Evolutionary conservation across 1,140 invertebrate genomes (phyloP).

Genomic region (Drosophila nebulosa): DNA sequence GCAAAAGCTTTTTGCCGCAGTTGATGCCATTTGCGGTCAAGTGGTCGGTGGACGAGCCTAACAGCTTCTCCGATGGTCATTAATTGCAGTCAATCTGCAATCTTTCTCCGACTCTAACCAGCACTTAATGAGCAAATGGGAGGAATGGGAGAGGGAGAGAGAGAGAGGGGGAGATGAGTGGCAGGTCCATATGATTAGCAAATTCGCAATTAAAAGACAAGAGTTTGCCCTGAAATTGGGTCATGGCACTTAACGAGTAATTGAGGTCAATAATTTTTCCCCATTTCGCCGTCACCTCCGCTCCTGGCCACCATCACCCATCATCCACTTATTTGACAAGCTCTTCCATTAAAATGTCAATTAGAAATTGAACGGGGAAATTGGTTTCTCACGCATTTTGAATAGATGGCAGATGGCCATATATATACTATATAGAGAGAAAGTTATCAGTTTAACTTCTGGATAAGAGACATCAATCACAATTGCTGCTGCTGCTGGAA

Average conservation of each 20-base stretch:
- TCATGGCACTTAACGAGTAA: slow-evolving; percentile 25
- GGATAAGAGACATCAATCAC: background rate
- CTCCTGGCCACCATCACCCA: background rate
- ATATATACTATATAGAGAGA: background rate
- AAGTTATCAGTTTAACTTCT: slow-evolving; percentile 4
- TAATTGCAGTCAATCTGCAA: slow-evolving; percentile 24
- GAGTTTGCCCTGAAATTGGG: slow-evolving; percentile 34
- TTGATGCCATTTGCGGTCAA: slow-evolving; percentile 39
- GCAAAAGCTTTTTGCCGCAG: slow-evolving; percentile 1
- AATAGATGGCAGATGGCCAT: background rate
- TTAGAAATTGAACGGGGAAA: slow-evolving; percentile 24
- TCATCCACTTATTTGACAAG: slow-evolving; percentile 40
- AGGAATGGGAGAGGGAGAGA: no score
- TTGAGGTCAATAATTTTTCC: background rate
- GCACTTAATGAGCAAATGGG: slow-evolving; percentile 37
- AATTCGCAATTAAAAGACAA: slow-evolving; percentile 48
- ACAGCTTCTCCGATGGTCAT: slow-evolving; percentile 7
- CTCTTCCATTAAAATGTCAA: slow-evolving; percentile 44
- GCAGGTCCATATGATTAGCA: slow-evolving; percentile 33
- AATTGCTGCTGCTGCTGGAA: background rate
- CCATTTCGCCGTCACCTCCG: background rate
- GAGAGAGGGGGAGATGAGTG: background rate
- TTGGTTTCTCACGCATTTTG: background rate
- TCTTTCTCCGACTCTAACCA: background rate
- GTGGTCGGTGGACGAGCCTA: slow-evolving; percentile 5